These are phyloP conservation scores for Trachelus stipa DNA, from an alignment of 2,888 invertebrate genomes.

Conservation along the genomic window DNA sequence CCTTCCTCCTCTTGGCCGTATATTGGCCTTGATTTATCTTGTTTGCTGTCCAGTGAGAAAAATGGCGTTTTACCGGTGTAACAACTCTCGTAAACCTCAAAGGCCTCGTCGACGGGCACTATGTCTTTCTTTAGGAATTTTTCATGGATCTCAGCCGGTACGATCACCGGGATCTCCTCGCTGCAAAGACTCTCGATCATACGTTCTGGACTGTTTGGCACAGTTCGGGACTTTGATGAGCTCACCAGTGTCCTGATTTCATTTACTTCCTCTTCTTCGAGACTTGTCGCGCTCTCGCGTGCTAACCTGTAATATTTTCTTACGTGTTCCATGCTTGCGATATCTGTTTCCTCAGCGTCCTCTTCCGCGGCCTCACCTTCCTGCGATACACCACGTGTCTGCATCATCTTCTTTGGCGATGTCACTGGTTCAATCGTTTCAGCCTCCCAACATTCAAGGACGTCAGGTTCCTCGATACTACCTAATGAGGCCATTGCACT, in stretches of 20 bases:
- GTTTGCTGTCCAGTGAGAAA: slow-evolving; percentile 34
- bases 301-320: slow-evolving; percentile 58
- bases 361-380: slow-evolving; percentile 45
- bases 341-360: slow-evolving; percentile 37
- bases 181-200: slow-evolving; percentile 40
- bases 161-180: slow-evolving; percentile 46
- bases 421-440: slow-evolving; percentile 57
- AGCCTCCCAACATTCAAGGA: slow-evolving; percentile 68
- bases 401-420: slow-evolving; percentile 42
- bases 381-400: slow-evolving; percentile 35
- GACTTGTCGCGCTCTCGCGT: slow-evolving; percentile 47
- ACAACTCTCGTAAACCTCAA: slow-evolving; percentile 61
- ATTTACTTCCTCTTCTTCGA: slow-evolving; percentile 39
- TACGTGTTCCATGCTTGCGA: slow-evolving; percentile 51
- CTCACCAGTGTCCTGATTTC: slow-evolving; percentile 20
- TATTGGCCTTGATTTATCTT: slow-evolving; percentile 32
- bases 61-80: slow-evolving; percentile 44
- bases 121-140: slow-evolving; percentile 19
- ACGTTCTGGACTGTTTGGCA: slow-evolving; percentile 47
- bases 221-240: slow-evolving; percentile 21
- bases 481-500: slow-evolving; percentile 45
- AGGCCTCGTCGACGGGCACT: slow-evolving; percentile 58
- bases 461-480: slow-evolving; percentile 65
- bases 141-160: slow-evolving; percentile 32
- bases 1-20: slow-evolving; percentile 41